Evolutionary conservation across 2,888 invertebrate species (phyloP), one percentile per base, ranked within the genome.

Genomic region (Oxytorus armatus): DNA sequence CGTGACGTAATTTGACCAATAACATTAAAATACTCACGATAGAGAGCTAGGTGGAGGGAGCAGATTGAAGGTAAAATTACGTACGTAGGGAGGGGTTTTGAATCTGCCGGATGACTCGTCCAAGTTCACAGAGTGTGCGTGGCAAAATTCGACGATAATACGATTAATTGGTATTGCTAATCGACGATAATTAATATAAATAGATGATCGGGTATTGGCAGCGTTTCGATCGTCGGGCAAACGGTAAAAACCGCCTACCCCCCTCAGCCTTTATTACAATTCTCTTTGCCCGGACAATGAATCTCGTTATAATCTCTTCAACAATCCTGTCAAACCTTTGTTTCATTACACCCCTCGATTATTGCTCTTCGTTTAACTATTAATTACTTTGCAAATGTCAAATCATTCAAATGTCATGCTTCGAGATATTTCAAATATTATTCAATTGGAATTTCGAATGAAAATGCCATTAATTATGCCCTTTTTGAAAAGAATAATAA

Each of bases 121-220:
- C 66, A 69, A 79, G 75, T 59, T 59, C 75, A 59, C 49, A 42
- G 53, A 18, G 68, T 57, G 44, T 69, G 68, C n/a, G n/a, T 49
- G 18, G 36, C 68, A 61, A 42, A 74, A 84, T 84, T 84, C 88
- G 83, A 88, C 88, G 25, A 89, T 91, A 91, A 91, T 91, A 87
- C 90, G 90, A 91, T 90, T 90, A 91, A 91, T 91, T 90, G 90
- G 88, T 89, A 91, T 90, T 74, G 90, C 91, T 90, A 91, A 91
- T 91, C 90, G 91, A 86, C 90, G 91, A 91, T 91, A 91, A 91
- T 91, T 91, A 91, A 92, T 92, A 91, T 91, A 91, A 92, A 91
- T 90, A 90, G 90, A 90, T 88, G 89, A 89, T 89, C 84, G 88
- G 5, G 88, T 88, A 88, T 89, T 91, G 90, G 90, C 90, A 84